phyloP scores from a whole-genome alignment of 2,888 invertebrate genomes.

The Griposia aprilina region DNA sequence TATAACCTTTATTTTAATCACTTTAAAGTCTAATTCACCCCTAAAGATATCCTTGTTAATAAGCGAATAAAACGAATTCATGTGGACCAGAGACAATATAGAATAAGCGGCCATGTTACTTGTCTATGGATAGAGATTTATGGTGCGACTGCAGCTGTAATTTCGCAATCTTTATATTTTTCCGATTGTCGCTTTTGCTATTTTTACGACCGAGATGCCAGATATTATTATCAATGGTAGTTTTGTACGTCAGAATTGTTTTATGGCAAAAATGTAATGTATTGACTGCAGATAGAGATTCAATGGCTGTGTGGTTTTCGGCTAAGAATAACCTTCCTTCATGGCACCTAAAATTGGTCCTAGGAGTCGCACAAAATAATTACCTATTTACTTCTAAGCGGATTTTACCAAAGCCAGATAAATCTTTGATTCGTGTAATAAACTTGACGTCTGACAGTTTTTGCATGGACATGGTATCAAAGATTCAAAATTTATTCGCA shows the following conservation, averaged over 20 bases:
- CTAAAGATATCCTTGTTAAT: constrained; percentile 54
- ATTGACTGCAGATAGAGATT: constrained; percentile 4
- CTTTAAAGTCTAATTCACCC: constrained; percentile 40
- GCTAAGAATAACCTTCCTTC: background rate
- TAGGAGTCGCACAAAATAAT: background rate
- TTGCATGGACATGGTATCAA: background rate
- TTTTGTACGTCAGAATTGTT: constrained; percentile 52
- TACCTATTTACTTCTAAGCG: background rate
- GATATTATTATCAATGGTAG: constrained; percentile 58
- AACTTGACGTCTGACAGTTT: background rate
- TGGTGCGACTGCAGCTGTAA: constrained; percentile 79
- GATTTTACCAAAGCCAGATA: background rate
- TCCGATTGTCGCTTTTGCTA: constrained; percentile 63
- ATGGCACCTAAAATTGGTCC: background rate
- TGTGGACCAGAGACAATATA: constrained; percentile 85
- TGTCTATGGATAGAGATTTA: constrained; percentile 87
- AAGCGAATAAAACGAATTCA: constrained; percentile 73
- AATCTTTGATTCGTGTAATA: background rate
- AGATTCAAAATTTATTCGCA: background rate
- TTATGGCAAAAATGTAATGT: constrained; percentile 46
- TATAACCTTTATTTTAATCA: constrained; percentile 59
- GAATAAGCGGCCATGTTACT: constrained; percentile 84
- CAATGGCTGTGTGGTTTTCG: background rate
- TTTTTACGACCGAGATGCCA: constrained; percentile 63
- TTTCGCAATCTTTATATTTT: constrained; percentile 80